Evolutionary conservation across 1,140 invertebrate genomes (phyloP), one percentile per base, ranked within the genome.

Genomic region (Capitella teleta): DNA sequence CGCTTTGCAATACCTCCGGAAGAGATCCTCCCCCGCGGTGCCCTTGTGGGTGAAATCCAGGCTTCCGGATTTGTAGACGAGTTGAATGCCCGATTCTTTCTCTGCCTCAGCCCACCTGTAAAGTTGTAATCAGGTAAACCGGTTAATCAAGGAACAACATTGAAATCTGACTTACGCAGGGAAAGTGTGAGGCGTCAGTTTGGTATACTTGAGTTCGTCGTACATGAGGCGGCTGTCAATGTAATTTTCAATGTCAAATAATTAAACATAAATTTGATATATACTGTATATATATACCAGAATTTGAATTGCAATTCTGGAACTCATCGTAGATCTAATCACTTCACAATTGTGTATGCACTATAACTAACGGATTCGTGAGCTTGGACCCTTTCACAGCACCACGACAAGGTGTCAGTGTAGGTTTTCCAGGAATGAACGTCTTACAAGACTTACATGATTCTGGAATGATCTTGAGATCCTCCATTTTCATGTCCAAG

Each of bases 391-490:
- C n/a, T 8, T 32, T 32, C n/a, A 32, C n/a, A 32, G n/a, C 8
- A 10, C 30, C 30, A 32, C n/a, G 30, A 8, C 8, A 10, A 32
- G 8, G 30, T 32, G 8, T 32, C 8, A 10, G 30, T 32, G 30
- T 32, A 32, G 8, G 30, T 32, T 32, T 32, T 32, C 30, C 30
- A 32, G 8, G 8, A n/a, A 32, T 32, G 30, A 10, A 8, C 8
- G 30, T 32, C n/a, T 10, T n/a, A 32, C n/a, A n/a, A 10, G 30
- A 32, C 57, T 57, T 57, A 67, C 66, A 67, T 68, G 23, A 65
- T 65, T 50, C 66, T 57, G 5, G 66, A 68, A 26, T 62, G 57
- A 51, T 68, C 66, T 37, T 68, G 66, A 4, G 66, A 68, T 34
- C 65, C 65, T 2, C 66, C 66, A 48, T 61, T 58, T 41, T 58